A percentile compares a stretch with the other conserved stretches of the same genome.
phyloP scores from a whole-genome alignment of 2,888 invertebrate genomes.

The Scaptomyza cyrtandrae region DNA sequence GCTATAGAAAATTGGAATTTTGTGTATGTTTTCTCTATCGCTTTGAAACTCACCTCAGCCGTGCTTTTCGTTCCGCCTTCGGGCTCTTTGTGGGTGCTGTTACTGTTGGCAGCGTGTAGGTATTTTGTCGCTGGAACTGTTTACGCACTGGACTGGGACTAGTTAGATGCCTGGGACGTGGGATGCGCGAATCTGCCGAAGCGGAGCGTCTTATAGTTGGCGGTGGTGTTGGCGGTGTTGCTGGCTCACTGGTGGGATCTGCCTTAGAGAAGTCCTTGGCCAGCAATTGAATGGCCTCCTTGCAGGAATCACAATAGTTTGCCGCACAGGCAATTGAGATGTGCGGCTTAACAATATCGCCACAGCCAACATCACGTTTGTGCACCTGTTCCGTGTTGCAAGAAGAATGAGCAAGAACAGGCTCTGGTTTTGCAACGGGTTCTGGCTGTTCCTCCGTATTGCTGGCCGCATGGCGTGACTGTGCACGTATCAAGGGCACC shows the following conservation, averaged over 20 bases:
- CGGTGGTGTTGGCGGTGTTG: background rate
- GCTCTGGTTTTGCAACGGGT: slow-evolving; percentile 32
- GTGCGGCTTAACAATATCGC: slow-evolving; percentile 85
- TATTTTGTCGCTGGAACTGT: slow-evolving; percentile 83
- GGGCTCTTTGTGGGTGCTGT: slow-evolving; percentile 75
- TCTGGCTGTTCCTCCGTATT: slow-evolving; percentile 66
- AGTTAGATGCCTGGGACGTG: slow-evolving; percentile 82
- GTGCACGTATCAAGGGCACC: slow-evolving; percentile 50
- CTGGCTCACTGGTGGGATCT: slow-evolving; percentile 22
- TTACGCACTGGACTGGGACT: slow-evolving; percentile 83
- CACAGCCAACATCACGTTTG: slow-evolving; percentile 86
- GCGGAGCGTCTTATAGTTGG: slow-evolving; percentile 52
- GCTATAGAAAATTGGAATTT: background rate
- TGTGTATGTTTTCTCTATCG: too few relatives aligned
- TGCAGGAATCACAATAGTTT: slow-evolving; percentile 87
- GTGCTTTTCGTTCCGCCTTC: slow-evolving; percentile 67
- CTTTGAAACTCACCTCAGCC: slow-evolving; percentile 73
- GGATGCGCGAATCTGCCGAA: slow-evolving; percentile 80
- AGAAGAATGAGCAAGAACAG: slow-evolving; percentile 69
- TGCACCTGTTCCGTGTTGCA: slow-evolving; percentile 83
- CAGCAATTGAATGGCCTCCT: slow-evolving; percentile 86
- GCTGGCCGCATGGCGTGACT: slow-evolving; percentile 60
- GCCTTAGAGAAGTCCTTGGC: slow-evolving; percentile 84
- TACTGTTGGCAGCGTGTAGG: slow-evolving; percentile 80
- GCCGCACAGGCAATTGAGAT: slow-evolving; percentile 85